Percentiles rank a stretch among this genome's conserved stretches.
These are phyloP conservation scores for Pristis pectinata DNA, from an alignment of 2,797 vertebrate genomes.

Conservation along the genomic window DNA sequence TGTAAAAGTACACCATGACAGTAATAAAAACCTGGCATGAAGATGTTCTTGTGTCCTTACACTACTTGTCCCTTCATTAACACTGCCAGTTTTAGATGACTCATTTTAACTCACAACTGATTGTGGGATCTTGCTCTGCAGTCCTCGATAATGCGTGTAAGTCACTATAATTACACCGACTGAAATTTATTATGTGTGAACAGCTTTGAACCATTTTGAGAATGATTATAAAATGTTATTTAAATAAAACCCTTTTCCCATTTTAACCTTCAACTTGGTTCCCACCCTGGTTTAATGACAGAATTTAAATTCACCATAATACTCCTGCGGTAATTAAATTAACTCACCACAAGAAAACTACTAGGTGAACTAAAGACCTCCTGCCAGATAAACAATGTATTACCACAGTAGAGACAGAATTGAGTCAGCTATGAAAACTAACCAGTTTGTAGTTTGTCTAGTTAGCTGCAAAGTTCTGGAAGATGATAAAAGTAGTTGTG, in stretches of 20 bases:
- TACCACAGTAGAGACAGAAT: background rate
- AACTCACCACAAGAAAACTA: background rate
- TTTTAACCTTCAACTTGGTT: background rate
- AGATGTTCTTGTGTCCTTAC: background rate
- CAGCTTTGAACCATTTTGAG: background rate
- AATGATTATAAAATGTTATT: background rate
- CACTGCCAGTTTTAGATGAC: background rate
- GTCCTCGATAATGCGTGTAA: no score
- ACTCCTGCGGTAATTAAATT: background rate
- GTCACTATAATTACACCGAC: background rate
- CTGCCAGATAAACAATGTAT: background rate
- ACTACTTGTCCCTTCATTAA: background rate
- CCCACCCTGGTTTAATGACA: background rate
- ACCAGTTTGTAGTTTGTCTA: background rate
- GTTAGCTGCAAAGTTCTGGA: background rate
- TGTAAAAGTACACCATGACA: background rate
- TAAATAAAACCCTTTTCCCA: background rate
- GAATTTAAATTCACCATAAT: conserved; percentile 5
- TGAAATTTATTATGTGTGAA: background rate
- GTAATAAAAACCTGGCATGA: background rate
- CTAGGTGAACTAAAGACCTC: background rate
- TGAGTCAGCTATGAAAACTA: background rate
- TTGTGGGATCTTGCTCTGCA: background rate
- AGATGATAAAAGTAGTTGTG: background rate
- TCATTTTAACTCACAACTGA: background rate